Conservation (phyloP, 2,113 vertebrate genomes). For the Spilogale gracilis region DNA sequence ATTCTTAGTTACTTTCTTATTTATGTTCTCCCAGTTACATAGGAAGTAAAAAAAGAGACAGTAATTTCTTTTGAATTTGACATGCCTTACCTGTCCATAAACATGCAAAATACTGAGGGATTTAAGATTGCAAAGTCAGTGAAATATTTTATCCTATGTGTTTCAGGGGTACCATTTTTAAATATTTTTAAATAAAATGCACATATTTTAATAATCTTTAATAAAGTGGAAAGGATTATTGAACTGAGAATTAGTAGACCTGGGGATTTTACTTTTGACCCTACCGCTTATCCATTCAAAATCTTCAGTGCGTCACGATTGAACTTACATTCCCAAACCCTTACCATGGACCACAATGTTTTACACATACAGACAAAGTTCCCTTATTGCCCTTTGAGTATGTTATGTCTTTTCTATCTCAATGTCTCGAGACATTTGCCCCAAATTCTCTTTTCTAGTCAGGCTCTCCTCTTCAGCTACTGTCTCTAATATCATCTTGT, state of each 20-base stretch:
- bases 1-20: conserved; percentile 54
- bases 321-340: background rate
- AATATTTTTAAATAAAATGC: conserved; percentile 30
- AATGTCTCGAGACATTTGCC: background rate
- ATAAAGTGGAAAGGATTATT: background rate
- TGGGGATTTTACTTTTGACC: background rate
- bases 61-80: conserved; percentile 42
- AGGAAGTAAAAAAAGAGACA: background rate
- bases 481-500: background rate
- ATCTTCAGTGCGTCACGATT: background rate
- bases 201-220: background rate
- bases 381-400: background rate
- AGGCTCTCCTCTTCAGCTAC: background rate
- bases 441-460: background rate
- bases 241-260: background rate
- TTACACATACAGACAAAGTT: background rate
- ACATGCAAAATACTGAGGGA: background rate
- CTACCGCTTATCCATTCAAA: background rate
- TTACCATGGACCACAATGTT: background rate
- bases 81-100: conserved; percentile 34
- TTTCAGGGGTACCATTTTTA: background rate
- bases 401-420: background rate
- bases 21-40: conserved; percentile 38
- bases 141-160: background rate
- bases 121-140: conserved; percentile 16